Evolutionary conservation across 2,113 vertebrate genomes (phyloP), one percentile per base, ranked within the genome.

Genomic region (Chionomys nivalis): DNA sequence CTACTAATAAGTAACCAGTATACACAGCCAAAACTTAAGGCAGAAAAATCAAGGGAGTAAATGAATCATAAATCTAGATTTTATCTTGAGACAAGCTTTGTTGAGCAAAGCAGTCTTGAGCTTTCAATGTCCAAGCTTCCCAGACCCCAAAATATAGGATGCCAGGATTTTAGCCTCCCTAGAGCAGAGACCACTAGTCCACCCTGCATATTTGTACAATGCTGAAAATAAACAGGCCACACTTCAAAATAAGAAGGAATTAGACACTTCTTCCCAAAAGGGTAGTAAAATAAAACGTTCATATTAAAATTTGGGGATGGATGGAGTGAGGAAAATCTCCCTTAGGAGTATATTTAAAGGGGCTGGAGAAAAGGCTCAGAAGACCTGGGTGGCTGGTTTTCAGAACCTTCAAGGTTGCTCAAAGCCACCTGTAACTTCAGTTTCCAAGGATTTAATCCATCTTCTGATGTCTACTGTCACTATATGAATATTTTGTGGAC

Each of bases 31-130:
- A 93, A 95, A 93, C 87, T 81, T 92, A 89, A 96, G 86, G 31
- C 42, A 90, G 16, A 89, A 96, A 96, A 86, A 39, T 96, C 68
- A 89, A 91, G 93, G 65, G 85, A 31, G 11, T 91, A 31, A 96
- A 91, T 17, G 24, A 96, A 86, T 12, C 26, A 77, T 77, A 82
- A 52, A 72, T 82, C 28, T 87, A 58, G n/a, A 61, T 89, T 96
- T 86, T 44, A 93, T 89, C 61, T 92, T 72, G 66, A 93, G 49
- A 93, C 44, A 75, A 79, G 19, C 4, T 58, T 91, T 96, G 31
- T 36, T 42, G 91, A 95, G 85, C 26, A 63, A 92, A 21, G 28
- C 52, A 14, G 89, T 58, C 13, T 44, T 83, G 52, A 75, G 31
- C 0, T 92, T 92, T 82, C 76, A 44, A 61, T 78, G 33, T 31